phyloP scores from a whole-genome alignment of 2,888 invertebrate genomes.

The Cheilosia vulpina region DNA sequence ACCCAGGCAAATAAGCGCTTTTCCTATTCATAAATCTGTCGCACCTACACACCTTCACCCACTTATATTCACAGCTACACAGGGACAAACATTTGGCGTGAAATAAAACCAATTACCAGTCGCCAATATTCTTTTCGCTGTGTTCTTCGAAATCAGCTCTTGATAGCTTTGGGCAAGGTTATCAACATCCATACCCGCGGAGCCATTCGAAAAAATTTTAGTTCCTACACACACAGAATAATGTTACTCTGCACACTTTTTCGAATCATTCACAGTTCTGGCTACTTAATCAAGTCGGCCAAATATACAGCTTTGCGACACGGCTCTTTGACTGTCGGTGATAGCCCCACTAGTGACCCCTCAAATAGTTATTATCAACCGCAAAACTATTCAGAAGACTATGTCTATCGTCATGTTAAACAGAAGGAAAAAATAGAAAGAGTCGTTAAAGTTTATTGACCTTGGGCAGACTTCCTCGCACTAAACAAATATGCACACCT shows the following conservation, averaged over 20 bases:
- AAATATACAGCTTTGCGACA: conserved; percentile 8
- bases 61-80: too few species aligned
- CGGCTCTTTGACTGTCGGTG: background rate
- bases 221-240: conserved; percentile 2
- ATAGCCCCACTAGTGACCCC: conserved; percentile 48
- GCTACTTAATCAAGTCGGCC: conserved; percentile 14
- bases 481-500: background rate
- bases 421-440: background rate
- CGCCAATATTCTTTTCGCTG: background rate
- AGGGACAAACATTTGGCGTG: background rate
- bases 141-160: conserved; percentile 3
- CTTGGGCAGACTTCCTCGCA: background rate
- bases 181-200: conserved; percentile 26
- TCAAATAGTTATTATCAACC: background rate
- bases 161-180: conserved; percentile 49
- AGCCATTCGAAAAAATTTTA: conserved; percentile 43
- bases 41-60: too few species aligned
- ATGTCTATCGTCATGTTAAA: background rate
- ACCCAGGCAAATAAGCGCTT: too few species aligned
- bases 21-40: too few species aligned
- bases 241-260: background rate
- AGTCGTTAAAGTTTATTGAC: conserved; percentile 30
- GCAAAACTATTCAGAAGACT: conserved; percentile 1
- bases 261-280: background rate
- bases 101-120: conserved; percentile 5